Conservation (phyloP, 2,888 invertebrate species). For the Ormyrus pomaceus region DNA sequence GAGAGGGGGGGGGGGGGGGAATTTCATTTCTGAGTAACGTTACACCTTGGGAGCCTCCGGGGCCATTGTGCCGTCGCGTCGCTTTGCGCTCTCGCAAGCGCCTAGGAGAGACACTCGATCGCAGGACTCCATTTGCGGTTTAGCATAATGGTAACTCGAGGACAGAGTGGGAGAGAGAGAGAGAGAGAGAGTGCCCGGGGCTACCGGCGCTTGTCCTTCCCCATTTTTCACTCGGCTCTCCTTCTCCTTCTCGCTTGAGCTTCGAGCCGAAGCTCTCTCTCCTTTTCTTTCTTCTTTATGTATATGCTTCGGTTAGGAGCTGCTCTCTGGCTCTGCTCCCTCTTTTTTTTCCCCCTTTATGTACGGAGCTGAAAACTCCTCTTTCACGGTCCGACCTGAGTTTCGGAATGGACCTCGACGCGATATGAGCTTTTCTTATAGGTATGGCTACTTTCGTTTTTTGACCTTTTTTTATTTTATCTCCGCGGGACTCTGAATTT, state of each 20-base stretch:
- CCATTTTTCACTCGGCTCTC: conserved; percentile 49
- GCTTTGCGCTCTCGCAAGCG: conserved; percentile 55
- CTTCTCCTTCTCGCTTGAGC: not conserved
- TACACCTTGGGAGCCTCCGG: conserved; percentile 70
- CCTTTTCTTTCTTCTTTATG: not conserved
- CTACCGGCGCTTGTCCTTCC: conserved; percentile 55
- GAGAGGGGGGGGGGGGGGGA: conserved; percentile 59
- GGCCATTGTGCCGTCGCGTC: conserved; percentile 68
- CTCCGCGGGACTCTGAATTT: no score
- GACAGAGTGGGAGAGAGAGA: conserved; percentile 59
- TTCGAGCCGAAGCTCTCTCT: not conserved
- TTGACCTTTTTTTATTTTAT: no score
- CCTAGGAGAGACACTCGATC: conserved; percentile 73
- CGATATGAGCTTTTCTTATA: no score
- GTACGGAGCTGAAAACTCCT: not conserved
- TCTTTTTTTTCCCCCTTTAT: not conserved
- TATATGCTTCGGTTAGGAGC: no score
- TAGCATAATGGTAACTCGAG: conserved; percentile 76
- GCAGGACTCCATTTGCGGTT: conserved; percentile 76
- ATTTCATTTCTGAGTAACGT: conserved; percentile 75
- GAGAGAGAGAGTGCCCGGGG: conserved; percentile 63
- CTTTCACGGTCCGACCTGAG: no score
- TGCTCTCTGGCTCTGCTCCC: not conserved
- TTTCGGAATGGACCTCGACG: no score
- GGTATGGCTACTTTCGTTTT: no score